A percentile compares a stretch with the other conserved stretches of the same genome.
phyloP scores from a whole-genome alignment of 64 coral and sea anemone genomes.

The Hydrozoanthus tunicans region DNA sequence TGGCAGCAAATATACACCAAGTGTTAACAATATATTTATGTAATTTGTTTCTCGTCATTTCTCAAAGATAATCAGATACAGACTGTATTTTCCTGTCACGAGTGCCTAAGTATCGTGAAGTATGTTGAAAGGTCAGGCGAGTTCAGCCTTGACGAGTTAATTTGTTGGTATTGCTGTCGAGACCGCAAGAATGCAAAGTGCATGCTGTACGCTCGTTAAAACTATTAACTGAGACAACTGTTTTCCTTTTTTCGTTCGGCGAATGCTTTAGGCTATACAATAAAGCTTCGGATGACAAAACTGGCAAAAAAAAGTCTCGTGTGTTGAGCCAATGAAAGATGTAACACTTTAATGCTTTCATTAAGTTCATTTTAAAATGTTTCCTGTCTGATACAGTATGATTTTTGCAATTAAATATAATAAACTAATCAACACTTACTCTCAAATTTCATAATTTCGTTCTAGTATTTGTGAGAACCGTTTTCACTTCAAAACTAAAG shows the following conservation, averaged over 20 bases:
- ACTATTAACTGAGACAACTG: no score
- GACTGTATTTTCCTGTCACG: background rate
- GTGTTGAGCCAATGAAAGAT: background rate
- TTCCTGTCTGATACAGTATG: no score
- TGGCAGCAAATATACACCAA: background rate
- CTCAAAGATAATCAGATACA: slow-evolving; percentile 40
- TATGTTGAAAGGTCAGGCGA: slow-evolving; percentile 1
- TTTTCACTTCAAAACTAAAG: no score
- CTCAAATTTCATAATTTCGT: no score
- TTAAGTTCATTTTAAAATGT: background rate
- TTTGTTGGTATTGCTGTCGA: background rate
- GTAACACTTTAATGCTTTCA: slow-evolving; percentile 1
- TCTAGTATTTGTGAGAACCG: no score
- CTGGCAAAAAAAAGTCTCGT: background rate
- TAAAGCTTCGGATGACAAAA: background rate
- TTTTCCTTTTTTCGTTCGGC: background rate
- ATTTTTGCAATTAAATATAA: no score
- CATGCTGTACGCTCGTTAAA: background rate
- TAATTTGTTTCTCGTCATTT: slow-evolving; percentile 43
- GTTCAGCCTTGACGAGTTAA: slow-evolving; percentile 3
- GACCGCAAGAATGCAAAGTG: background rate
- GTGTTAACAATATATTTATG: slow-evolving; percentile 41
- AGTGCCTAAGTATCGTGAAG: background rate
- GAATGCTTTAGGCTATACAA: background rate
- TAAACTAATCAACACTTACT: no score